Conservation (phyloP, 2,113 vertebrate species). For the Fukomys damarensis region DNA sequence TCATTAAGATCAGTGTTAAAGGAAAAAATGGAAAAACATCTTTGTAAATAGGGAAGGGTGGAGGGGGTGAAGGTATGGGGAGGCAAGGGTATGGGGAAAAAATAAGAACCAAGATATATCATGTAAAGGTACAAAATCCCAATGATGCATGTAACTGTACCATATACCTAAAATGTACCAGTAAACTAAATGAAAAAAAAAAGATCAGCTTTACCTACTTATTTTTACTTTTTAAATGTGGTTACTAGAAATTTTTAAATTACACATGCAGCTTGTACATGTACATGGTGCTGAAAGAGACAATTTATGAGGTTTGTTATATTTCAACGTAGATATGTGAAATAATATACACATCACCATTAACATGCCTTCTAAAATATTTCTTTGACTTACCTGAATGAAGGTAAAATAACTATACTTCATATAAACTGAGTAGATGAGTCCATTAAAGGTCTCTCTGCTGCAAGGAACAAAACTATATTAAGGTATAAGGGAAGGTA, state of each 20-base stretch:
- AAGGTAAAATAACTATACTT: not conserved
- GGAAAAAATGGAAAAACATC: too few relatives aligned
- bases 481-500: not conserved
- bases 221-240: not conserved
- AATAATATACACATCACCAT: not conserved
- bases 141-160: too few relatives aligned
- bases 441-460: not conserved
- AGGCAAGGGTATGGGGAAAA: too few relatives aligned
- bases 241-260: not conserved
- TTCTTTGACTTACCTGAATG: not conserved
- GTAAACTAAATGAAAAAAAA: too few relatives aligned
- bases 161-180: too few relatives aligned
- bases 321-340: too few relatives aligned
- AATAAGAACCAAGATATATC: too few relatives aligned
- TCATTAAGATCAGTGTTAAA: constrained; percentile 33
- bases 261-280: not conserved
- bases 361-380: not conserved
- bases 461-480: not conserved
- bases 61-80: too few relatives aligned
- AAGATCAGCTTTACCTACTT: not conserved
- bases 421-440: not conserved
- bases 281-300: not conserved
- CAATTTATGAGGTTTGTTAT: not conserved
- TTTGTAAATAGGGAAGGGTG: too few relatives aligned
- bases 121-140: too few relatives aligned